These are phyloP conservation scores for Macheiramphus alcinus DNA, from an alignment of 2,113 vertebrate genomes.

Conservation along the genomic window DNA sequence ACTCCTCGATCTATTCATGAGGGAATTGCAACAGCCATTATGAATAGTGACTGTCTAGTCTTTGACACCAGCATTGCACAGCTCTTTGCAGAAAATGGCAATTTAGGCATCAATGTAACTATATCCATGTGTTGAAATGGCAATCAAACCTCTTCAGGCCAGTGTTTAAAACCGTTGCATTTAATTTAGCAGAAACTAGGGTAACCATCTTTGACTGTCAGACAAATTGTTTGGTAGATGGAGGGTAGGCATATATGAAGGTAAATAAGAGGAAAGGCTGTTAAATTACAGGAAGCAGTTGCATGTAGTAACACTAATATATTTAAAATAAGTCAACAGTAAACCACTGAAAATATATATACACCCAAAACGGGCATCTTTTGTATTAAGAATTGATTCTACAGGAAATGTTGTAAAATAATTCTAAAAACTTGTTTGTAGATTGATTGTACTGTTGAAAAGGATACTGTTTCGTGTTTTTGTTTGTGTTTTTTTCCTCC, in stretches of 20 bases:
- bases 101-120: conserved; percentile 99
- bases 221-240: conserved; percentile 60
- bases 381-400: conserved; percentile 86
- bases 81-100: conserved; percentile 98
- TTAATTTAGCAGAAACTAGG: conserved; percentile 71
- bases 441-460: conserved; percentile 87
- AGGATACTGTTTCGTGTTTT: conserved; percentile 71
- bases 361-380: conserved; percentile 85
- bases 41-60: conserved; percentile 99
- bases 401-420: conserved; percentile 89
- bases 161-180: conserved; percentile 75
- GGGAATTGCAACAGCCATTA: conserved; percentile 98
- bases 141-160: conserved; percentile 72
- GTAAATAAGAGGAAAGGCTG: conserved; percentile 75
- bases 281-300: conserved; percentile 78
- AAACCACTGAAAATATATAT: conserved; percentile 85
- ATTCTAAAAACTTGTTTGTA: conserved; percentile 95
- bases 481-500: conserved; percentile 51
- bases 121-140: conserved; percentile 97
- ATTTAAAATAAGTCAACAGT: conserved; percentile 84
- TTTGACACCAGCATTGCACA: conserved; percentile 99
- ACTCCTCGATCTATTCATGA: conserved; percentile 98
- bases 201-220: conserved; percentile 69
- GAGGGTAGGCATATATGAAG: conserved; percentile 68
- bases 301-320: conserved; percentile 88